Base-by-base conservation (phyloP, 2,888 invertebrate genomes). In the Metacarcinus magister region DNA sequence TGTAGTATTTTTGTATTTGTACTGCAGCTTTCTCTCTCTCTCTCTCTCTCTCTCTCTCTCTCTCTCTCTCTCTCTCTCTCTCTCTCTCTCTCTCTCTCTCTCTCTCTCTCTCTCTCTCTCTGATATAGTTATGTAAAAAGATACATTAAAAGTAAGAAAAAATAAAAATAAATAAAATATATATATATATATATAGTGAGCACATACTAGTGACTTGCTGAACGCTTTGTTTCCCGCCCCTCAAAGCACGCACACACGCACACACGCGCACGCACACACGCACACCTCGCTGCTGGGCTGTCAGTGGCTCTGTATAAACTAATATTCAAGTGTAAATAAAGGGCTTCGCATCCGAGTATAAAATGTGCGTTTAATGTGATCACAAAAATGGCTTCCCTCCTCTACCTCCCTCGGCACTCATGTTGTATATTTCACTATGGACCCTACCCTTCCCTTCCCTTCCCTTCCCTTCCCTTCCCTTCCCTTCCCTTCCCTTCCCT, bases 31-130 rank as follows among this genome's bases (percentile, higher is more conserved):
- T 67, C 0, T 67, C 4, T 67, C 4, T 23, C 10, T 67, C 1
- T 67, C 5, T 23, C 67, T 67, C 67, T 67, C 67, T 67, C 67
- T 67, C 67, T 67, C 67, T 67, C 67, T 67, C 67, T 92, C 46
- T 43, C 92, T 93, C 67, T 93, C 93, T 94, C 82, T 94, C 93
- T 94, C 82, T 94, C 87, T 46, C 82, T 82, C 75, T 46, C 82
- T 67, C 67, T 67, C 67, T 67, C 67, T 67, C 67, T 67, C 23
- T 8, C n/a, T 75, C 82, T 67, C 39, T 82, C 94, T 82, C 75
- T 82, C 94, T 67, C 93, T 44, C 44, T 44, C 94, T 44, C 94
- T 46, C 28, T 46, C 46, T 28, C 8, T 44, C 46, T 23, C 43
- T 39, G 10, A 7, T 0, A 7, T 54, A 54, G 1, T 4, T 10